Evolutionary conservation across 30 jellyfish, hydroid and myxozoan genomes (phyloP), one percentile per base, ranked within the genome.

Genomic region (Cassiopea andromeda): DNA sequence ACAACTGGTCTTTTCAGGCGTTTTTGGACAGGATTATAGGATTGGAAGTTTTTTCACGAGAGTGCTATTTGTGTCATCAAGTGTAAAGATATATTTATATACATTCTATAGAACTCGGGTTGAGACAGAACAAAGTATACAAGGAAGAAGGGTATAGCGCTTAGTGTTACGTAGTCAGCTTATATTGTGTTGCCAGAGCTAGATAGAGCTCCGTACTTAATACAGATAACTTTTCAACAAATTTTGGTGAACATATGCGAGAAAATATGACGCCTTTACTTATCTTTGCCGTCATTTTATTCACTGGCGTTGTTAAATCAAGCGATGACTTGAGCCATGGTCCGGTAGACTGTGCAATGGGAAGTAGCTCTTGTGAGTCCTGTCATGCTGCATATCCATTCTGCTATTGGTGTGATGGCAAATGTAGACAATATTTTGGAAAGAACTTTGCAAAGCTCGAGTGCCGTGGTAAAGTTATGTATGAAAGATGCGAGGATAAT

Each of bases 381-480:
- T 89, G 96, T 66, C 96, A 60, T 47, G 91, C 96, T 14, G 96
- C 88, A 38, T 87, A 87, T 43, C 94, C 94, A 5, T 78, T 87
- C 82, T 87, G 94, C 75, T 87, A 87, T 49, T 87, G 94, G 94
- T 87, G 94, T 78, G 81, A 87, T 43, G 94, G 94, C 0, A 16
- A n/a, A 27, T 87, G 94, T 69, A 83, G 66, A 79, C 60, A 84
- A 49, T 87, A 87, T 80, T 87, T 75, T 50, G 94, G 90, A 9
- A 87, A 78, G 48, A 71, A 27, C 10, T n/a, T 87, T 68, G 94
- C 94, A 1, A 57, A 69, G 1, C 77, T 87, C 44, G 87, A 87
- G 69, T 87, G 94, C 72, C 48, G 66, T 17, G 90, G 94, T 0
- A 76, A 54, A 48, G 78, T 87, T 1, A 68, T 68, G 86, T 87